Evolutionary conservation across 2,797 vertebrate species (phyloP), one percentile per base, ranked within the genome.

Genomic region (Ispidina lecontei): DNA sequence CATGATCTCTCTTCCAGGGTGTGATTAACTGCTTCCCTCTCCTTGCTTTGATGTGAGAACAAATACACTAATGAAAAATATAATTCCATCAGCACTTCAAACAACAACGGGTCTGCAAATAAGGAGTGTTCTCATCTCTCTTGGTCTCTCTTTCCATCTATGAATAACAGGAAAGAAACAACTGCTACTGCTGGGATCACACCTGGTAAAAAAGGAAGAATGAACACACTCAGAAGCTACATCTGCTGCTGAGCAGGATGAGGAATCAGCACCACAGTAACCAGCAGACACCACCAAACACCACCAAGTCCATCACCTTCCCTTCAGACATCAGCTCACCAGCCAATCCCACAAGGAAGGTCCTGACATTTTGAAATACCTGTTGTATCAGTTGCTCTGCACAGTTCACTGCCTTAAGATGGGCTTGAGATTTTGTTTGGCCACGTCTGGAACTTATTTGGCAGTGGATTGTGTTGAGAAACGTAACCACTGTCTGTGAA

Each of bases 111-210:
- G 91, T 29, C 43, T 79, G 93, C 80, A 64, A 71, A 86, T 76
- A 64, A 44, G 23, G 23, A 22, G 12, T 1, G 6, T 59, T 82
- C 76, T 70, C 3, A 2, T 63, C 69, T 71, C 41, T 46, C 43
- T 75, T 14, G 82, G 87, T 91, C 55, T 37, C 15, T 77, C 11
- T 91, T 80, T 58, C 71, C 47, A 67, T 60, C 78, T 41, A 78
- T 26, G 12, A 93, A 93, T 86, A 94, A 91, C 35, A 79, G 80
- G 94, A 72, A 70, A 91, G 86, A 94, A 79, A 41, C 41, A 6
- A 43, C 63, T 75, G 23, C 49, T 64, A 52, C 74, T 28, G 3
- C 29, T 67, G 75, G 81, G 59, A 89, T 77, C 31, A 29, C 46
- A 63, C 78, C 70, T 76, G n/a, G 60, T 49, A 26, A 33, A n/a